phyloP scores from a whole-genome alignment of 2,113 vertebrate genomes.

The Nycticorax nycticorax region DNA sequence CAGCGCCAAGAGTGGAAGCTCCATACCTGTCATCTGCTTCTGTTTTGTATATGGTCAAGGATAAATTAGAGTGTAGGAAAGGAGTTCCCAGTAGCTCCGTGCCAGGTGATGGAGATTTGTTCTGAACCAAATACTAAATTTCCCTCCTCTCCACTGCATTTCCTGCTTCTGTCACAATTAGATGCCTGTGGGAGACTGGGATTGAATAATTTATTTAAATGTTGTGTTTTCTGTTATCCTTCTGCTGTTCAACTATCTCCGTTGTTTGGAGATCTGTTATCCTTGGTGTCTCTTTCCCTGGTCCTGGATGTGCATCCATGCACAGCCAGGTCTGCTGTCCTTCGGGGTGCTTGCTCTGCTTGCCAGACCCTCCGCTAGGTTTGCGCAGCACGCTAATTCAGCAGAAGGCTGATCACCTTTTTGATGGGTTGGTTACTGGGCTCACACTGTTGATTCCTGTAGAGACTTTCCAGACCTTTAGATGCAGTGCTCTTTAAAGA shows the following conservation, averaged over 20 bases:
- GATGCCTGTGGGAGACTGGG: not conserved
- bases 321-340: not conserved
- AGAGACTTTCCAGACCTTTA: not conserved
- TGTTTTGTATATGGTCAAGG: accelerated
- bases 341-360: not conserved
- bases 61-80: not conserved
- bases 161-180: not conserved
- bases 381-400: not conserved
- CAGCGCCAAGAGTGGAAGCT: not conserved
- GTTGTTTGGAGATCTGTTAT: not conserved
- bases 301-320: accelerated
- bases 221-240: not conserved
- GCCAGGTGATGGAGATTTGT: not conserved
- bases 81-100: not conserved
- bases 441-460: not conserved
- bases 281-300: not conserved
- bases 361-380: not conserved
- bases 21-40: not conserved
- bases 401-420: not conserved
- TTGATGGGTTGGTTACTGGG: not conserved
- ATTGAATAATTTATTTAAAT: not conserved
- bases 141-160: accelerated
- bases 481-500: not conserved
- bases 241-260: not conserved
- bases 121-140: not conserved